Evolutionary conservation across 2,113 vertebrate genomes (phyloP).

Genomic region (Aegithalos caudatus): DNA sequence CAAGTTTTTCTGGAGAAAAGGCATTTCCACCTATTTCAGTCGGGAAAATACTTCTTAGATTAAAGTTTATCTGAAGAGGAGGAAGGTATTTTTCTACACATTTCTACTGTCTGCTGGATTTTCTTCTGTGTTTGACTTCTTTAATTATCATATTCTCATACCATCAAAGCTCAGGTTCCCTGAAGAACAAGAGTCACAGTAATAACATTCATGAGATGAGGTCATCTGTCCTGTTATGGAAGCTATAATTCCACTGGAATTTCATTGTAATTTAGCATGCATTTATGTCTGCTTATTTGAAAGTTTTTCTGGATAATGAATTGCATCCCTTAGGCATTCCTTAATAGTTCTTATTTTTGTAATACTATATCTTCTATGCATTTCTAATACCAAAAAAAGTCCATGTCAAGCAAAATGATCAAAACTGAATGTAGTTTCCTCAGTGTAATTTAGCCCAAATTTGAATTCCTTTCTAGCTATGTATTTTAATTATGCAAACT

Average conservation of each 20-base stretch:
- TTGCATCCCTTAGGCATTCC: constrained; percentile 44
- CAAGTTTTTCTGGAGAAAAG: not conserved
- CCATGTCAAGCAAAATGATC: constrained; percentile 29
- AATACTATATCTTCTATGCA: not conserved
- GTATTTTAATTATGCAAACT: constrained; percentile 23
- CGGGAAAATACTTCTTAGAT: not conserved
- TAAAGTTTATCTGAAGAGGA: not conserved
- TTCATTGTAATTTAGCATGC: constrained; percentile 58
- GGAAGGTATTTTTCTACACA: not conserved
- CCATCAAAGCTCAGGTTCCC: not conserved
- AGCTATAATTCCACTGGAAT: constrained; percentile 43
- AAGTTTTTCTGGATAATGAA: constrained; percentile 56
- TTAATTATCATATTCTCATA: not conserved
- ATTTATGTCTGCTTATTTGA: constrained; percentile 41
- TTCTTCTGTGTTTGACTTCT: not conserved
- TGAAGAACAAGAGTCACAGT: not conserved
- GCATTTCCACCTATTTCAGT: not conserved
- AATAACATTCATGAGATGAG: constrained; percentile 20
- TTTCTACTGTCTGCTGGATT: not conserved
- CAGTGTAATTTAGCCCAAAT: constrained; percentile 34
- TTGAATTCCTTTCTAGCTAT: constrained; percentile 32
- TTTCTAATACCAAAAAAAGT: constrained; percentile 19
- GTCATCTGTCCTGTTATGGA: constrained; percentile 21
- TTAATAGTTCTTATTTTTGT: constrained; percentile 48
- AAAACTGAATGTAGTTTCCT: constrained; percentile 6